These are phyloP conservation scores for Alligator sinensis DNA, from an alignment of 2,113 vertebrate species.

Conservation along the genomic window DNA sequence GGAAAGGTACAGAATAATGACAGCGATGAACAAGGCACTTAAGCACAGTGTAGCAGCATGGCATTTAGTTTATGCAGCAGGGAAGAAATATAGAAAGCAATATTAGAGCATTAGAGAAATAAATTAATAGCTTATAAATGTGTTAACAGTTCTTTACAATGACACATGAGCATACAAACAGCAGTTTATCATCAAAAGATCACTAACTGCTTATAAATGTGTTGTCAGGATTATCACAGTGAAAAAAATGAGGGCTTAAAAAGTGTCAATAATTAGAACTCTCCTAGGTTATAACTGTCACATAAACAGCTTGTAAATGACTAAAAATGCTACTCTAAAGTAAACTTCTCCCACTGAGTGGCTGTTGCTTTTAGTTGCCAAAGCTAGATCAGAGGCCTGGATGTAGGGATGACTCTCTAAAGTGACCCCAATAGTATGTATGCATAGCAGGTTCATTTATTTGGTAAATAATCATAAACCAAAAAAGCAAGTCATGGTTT, in stretches of 20 bases:
- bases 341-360: background rate
- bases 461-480: background rate
- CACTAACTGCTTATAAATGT: slow-evolving; percentile 41
- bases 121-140: slow-evolving; percentile 57
- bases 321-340: background rate
- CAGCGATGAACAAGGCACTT: slow-evolving; percentile 17
- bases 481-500: background rate
- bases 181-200: slow-evolving; percentile 48
- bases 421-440: background rate
- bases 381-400: background rate
- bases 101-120: slow-evolving; percentile 13
- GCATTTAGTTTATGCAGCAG: slow-evolving; percentile 27
- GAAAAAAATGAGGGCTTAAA: background rate
- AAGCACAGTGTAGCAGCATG: background rate
- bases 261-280: background rate
- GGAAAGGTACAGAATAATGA: background rate
- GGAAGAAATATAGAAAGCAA: slow-evolving; percentile 2
- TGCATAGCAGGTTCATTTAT: background rate
- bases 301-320: slow-evolving; percentile 44
- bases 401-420: background rate
- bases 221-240: slow-evolving; percentile 18
- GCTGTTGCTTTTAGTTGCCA: background rate
- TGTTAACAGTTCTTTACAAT: slow-evolving; percentile 48
- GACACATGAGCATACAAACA: slow-evolving; percentile 9
- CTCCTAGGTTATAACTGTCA: slow-evolving; percentile 3